phyloP scores from a whole-genome alignment of 2,888 invertebrate genomes.

The Chrysodeixis includens region DNA sequence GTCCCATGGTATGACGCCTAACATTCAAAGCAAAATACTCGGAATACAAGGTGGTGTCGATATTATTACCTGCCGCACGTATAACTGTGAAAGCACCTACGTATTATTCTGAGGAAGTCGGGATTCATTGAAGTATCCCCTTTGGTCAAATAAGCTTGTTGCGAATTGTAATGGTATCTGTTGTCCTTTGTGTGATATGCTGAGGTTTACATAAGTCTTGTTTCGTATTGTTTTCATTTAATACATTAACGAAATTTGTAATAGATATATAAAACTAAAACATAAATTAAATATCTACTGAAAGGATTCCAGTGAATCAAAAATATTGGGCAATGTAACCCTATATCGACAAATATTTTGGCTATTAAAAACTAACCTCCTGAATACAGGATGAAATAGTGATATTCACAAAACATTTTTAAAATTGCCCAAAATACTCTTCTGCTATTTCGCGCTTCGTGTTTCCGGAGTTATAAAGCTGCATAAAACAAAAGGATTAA shows the following conservation, averaged over 20 bases:
- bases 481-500: neutral
- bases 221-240: neutral
- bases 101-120: neutral
- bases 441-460: neutral
- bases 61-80: conserved; percentile 2
- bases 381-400: neutral
- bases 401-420: too few relatives aligned
- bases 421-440: neutral
- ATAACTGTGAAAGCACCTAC: neutral
- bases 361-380: too few relatives aligned
- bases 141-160: neutral
- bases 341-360: too few relatives aligned
- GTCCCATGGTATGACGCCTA: neutral
- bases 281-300: too few relatives aligned
- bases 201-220: neutral
- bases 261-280: too few relatives aligned
- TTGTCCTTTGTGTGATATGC: neutral
- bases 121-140: neutral
- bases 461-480: neutral
- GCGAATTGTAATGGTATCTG: neutral
- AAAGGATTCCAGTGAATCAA: too few relatives aligned
- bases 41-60: conserved; percentile 1
- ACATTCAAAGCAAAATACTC: neutral
- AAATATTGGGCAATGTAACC: too few relatives aligned
- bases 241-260: too few relatives aligned